Percentiles rank a stretch among this genome's conserved stretches.
These are phyloP conservation scores for Drosophila parvula DNA, from an alignment of 1,140 invertebrate species.

Conservation along the genomic window DNA sequence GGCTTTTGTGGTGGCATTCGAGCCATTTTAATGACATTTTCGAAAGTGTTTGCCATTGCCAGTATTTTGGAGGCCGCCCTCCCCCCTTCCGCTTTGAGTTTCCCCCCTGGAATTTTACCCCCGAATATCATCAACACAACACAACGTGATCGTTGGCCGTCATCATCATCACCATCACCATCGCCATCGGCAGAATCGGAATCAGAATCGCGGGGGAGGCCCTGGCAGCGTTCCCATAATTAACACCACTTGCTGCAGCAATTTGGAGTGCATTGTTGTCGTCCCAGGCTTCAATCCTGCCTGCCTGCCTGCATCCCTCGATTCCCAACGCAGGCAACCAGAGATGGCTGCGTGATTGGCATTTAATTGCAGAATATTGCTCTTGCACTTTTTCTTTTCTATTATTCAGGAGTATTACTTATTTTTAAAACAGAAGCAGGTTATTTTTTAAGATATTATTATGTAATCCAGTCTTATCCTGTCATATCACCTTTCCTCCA, in stretches of 20 bases:
- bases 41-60: conserved; percentile 56
- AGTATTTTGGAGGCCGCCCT: conserved; percentile 22
- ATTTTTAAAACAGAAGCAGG: background rate
- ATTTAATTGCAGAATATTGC: background rate
- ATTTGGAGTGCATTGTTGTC: conserved; percentile 41
- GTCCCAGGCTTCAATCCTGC: conserved; percentile 3
- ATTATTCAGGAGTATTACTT: too few relatives aligned
- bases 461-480: background rate
- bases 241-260: conserved; percentile 39
- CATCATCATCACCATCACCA: background rate
- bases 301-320: conserved; percentile 1
- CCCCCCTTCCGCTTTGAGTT: background rate
- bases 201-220: background rate
- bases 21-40: conserved; percentile 67
- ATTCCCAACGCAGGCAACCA: background rate
- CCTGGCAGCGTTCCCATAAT: conserved; percentile 24
- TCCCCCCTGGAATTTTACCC: background rate
- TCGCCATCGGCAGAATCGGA: conserved; percentile 14
- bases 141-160: conserved; percentile 14
- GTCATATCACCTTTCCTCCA: background rate
- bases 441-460: background rate
- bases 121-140: conserved; percentile 24
- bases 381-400: background rate
- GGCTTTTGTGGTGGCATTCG: conserved; percentile 36
- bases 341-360: conserved; percentile 15